Evolutionary conservation across 1,140 invertebrate genomes (phyloP), one percentile per base, ranked within the genome.

Genomic region (Parasteatoda tepidariorum): DNA sequence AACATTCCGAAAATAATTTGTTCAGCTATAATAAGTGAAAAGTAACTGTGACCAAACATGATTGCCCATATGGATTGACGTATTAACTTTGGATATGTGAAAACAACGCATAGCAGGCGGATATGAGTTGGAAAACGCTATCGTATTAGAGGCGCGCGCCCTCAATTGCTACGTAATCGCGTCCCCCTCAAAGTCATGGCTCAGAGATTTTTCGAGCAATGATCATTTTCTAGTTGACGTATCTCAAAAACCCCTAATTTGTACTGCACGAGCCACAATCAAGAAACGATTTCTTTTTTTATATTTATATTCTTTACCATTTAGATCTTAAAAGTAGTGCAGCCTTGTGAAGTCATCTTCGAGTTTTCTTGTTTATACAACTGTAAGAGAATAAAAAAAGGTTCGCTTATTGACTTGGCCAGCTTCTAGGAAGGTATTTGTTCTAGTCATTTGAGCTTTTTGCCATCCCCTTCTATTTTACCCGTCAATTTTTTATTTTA

Each of bases 161-260:
- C 62, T 64, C 76, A 79, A 79, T 79, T 79, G 78, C 78, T 70
- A 55, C 78, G 70, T 82, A 82, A 82, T 71, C 66, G 66, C 26
- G 11, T 62, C 55, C 34, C 78, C 67, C 33, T 67, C 61, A 11
- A 57, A 57, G 76, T 79, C 66, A 82, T 71, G 78, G 66, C 54
- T 38, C 31, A 71, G 48, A 82, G 78, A 82, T 61, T 82, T 22
- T 68, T 71, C 30, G 30, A 41, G n/a, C 76, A 55, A 68, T 79
- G 62, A 79, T 79, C 76, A 67, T 79, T 79, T 79, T 79, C 76
- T 59, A 79, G 66, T 79, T 68, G 76, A 79, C 76, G 76, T 70
- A 68, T 48, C 78, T 64, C 67, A 54, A 28, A 48, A 82, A 61
- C 78, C 78, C 66, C 24, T 82, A 59, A 82, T 82, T 59, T 82